Evolutionary conservation across 2,888 invertebrate species (phyloP), one percentile per base, ranked within the genome.

Genomic region (Ormyrus nitidulus): DNA sequence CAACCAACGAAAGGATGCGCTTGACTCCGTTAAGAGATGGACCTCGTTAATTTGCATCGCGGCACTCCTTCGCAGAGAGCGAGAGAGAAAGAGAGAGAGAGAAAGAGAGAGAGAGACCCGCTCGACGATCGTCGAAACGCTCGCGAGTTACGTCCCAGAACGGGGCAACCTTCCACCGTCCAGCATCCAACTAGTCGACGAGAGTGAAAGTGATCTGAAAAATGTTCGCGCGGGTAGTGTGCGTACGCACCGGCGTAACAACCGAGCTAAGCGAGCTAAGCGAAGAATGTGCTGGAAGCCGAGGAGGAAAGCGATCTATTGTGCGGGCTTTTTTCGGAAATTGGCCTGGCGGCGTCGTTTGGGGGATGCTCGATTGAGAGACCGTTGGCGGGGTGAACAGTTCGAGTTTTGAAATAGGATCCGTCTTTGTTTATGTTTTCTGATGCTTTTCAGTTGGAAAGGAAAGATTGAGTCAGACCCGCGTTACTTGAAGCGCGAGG

Each of bases 121-220:
- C 80, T 83, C 76, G 77, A 71, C 74, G 58, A 48, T 74, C 65
- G 58, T 68, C 64, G 74, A 51, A 59, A 71, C 34, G 56, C 44
- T 48, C 53, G 5, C 65, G 46, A 53, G 19, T 49, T 46, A 61
- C 75, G 51, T 54, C 76, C 51, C 53, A 44, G 54, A 74, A 65
- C 79, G 71, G 65, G 34, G 70, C 82, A 83, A 83, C 83, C 83
- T 83, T 86, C 85, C 85, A 34, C 34, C 34, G 83, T 85, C 79
- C 85, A 85, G 85, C 84, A 84, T 85, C 84, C 83, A 83, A 76
- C 80, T 51, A 13, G 80, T 51, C 59, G 83, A 82, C 81, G 85
- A 85, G 86, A 87, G 90, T 89, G 90, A 89, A 90, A 90, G 90
- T 89, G 86, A 88, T 89, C 88, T 88, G 79, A 86, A 88, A 89